A percentile compares a stretch with the other conserved stretches of the same genome.
phyloP scores from a whole-genome alignment of 2,113 vertebrate genomes.

The human (Homo sapiens) region DNA sequence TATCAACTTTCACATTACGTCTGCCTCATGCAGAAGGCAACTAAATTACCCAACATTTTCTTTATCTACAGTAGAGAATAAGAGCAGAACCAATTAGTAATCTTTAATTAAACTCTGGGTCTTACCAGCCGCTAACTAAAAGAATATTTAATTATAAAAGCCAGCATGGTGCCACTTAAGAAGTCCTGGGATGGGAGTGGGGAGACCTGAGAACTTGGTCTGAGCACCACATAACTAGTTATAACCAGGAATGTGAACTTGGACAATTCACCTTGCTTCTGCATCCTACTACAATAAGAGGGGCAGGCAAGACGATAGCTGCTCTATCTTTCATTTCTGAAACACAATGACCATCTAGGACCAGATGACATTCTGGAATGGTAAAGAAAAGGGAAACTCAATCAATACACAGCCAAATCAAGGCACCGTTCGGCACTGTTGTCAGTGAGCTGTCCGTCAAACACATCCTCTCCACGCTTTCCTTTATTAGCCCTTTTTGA shows the following conservation, averaged over 20 bases:
- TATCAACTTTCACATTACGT: background rate
- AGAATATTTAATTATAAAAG: constrained; percentile 19
- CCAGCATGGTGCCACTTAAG: background rate
- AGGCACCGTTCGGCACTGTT: background rate
- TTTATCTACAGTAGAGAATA: background rate
- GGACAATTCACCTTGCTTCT: background rate
- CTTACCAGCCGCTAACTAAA: constrained; percentile 19
- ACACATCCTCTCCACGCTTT: background rate
- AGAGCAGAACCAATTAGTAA: background rate
- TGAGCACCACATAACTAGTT: too few relatives aligned
- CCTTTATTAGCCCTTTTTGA: background rate
- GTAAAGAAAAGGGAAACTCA: background rate
- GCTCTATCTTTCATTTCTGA: background rate
- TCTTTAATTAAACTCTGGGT: constrained; percentile 40
- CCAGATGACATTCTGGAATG: background rate
- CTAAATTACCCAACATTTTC: background rate
- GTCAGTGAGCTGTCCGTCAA: background rate
- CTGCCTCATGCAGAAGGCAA: background rate
- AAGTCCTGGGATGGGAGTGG: background rate
- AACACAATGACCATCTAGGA: background rate
- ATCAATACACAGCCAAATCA: background rate
- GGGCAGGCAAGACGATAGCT: background rate
- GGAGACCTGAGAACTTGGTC: background rate
- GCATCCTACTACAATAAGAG: background rate
- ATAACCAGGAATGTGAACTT: background rate